A percentile compares a stretch with the other conserved stretches of the same genome.
phyloP scores from a whole-genome alignment of 2,888 invertebrate species.

The Acanthococcus lagerstroemiae region DNA sequence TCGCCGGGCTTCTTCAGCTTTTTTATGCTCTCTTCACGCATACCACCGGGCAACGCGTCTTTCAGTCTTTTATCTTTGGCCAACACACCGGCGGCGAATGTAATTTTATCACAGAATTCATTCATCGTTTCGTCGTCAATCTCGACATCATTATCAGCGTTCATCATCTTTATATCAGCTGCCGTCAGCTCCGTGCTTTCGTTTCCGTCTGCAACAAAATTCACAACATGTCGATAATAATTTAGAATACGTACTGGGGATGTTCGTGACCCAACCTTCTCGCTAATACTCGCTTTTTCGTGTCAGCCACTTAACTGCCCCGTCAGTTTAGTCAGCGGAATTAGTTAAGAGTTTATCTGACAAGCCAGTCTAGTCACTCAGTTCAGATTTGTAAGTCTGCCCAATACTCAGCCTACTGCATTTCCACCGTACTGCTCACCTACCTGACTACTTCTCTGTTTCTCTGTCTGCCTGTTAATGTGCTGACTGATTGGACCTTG shows the following conservation, averaged over 20 bases:
- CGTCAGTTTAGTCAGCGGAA: too few relatives aligned
- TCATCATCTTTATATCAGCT: slow-evolving; percentile 9
- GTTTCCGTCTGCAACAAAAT: neutral
- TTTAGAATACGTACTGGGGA: neutral
- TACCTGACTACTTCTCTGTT: too few relatives aligned
- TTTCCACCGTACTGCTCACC: too few relatives aligned
- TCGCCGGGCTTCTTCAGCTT: slow-evolving; percentile 12
- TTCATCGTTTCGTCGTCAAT: slow-evolving; percentile 10
- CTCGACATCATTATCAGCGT: neutral
- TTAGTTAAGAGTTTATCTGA: too few relatives aligned
- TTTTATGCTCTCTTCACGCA: slow-evolving; percentile 13
- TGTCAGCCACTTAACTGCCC: too few relatives aligned
- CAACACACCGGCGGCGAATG: slow-evolving; percentile 67
- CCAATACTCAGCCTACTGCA: too few relatives aligned
- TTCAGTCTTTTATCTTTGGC: slow-evolving; percentile 83
- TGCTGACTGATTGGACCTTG: too few relatives aligned
- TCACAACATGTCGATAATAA: neutral
- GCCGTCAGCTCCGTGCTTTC: slow-evolving; percentile 6
- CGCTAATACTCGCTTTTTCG: too few relatives aligned
- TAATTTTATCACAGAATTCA: slow-evolving; percentile 23
- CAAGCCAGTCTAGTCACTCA: too few relatives aligned
- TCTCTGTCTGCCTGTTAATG: too few relatives aligned
- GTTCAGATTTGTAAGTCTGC: too few relatives aligned
- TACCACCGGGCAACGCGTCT: slow-evolving; percentile 46
- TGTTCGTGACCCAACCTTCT: too few relatives aligned